Conservation (phyloP, 1,140 invertebrate genomes). For the Heliconius melpomene region DNA sequence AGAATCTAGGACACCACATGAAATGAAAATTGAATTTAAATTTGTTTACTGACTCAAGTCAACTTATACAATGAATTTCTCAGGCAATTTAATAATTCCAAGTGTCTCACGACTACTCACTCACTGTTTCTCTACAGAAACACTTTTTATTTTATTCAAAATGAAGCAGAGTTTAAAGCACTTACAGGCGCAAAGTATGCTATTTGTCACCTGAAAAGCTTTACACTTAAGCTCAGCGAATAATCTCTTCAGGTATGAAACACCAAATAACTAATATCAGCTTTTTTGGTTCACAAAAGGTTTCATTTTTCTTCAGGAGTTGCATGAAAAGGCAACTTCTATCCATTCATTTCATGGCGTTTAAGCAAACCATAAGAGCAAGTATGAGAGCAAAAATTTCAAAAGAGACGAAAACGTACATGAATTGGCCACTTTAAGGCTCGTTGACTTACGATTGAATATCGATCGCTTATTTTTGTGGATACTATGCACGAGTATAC, state of each 20-base stretch:
- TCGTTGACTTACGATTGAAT: conserved; percentile 3
- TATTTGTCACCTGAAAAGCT: conserved; percentile 9
- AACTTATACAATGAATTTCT: neutral
- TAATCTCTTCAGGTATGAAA: conserved; percentile 8
- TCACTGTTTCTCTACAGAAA: neutral
- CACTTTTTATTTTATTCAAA: neutral
- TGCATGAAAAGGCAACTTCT: conserved; percentile 28
- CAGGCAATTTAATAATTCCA: neutral
- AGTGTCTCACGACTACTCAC: neutral
- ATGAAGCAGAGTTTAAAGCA: neutral
- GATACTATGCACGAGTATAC: neutral
- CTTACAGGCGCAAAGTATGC: neutral
- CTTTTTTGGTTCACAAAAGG: conserved; percentile 23
- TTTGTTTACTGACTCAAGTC: neutral
- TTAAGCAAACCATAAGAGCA: neutral
- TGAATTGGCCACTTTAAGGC: conserved; percentile 1
- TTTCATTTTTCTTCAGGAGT: conserved; percentile 23
- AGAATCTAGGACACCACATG: too few species aligned
- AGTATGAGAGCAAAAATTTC: neutral
- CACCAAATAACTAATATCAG: conserved; percentile 7
- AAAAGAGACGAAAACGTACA: conserved; percentile 3
- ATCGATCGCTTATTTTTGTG: neutral
- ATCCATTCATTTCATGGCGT: neutral
- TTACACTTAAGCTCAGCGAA: neutral
- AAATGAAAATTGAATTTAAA: neutral